Evolutionary conservation across 2,888 invertebrate genomes (phyloP).

Genomic region (Eristalinus aeneus): DNA sequence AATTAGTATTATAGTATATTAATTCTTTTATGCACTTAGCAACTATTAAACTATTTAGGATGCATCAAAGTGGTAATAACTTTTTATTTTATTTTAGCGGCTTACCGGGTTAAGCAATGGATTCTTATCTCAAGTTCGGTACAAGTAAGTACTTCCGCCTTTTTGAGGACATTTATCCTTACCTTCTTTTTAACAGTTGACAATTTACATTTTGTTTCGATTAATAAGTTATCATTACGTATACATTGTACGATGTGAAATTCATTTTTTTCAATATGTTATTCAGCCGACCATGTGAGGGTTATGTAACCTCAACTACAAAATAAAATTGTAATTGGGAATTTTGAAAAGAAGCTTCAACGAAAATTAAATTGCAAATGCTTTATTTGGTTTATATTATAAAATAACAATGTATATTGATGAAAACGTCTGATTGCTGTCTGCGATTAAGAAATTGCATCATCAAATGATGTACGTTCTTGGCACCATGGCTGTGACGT

Average conservation of each 20-base stretch:
- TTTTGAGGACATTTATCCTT: slow-evolving; percentile 74
- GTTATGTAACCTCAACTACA: slow-evolving; percentile 70
- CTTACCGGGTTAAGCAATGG: slow-evolving; percentile 75
- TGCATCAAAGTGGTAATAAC: background rate
- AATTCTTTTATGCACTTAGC: background rate
- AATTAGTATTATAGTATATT: slow-evolving; percentile 5
- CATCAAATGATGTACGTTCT: slow-evolving; percentile 14
- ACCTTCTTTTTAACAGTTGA: background rate
- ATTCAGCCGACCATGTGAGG: slow-evolving; percentile 56
- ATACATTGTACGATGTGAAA: background rate
- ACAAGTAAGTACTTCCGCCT: slow-evolving; percentile 76
- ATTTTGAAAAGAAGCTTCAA: background rate
- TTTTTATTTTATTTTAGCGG: slow-evolving; percentile 70
- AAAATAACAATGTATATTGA: no score
- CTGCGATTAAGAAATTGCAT: slow-evolving; percentile 33
- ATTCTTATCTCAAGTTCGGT: slow-evolving; percentile 75
- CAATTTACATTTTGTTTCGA: background rate
- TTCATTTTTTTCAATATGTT: slow-evolving; percentile 1
- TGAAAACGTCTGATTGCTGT: background rate
- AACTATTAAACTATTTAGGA: background rate
- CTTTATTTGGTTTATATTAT: no score
- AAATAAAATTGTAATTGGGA: background rate
- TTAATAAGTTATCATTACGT: background rate
- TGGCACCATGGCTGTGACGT: background rate
- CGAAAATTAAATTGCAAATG: background rate